Conservation (phyloP, 2,797 vertebrate genomes). For the Thalassophryne amazonica region DNA sequence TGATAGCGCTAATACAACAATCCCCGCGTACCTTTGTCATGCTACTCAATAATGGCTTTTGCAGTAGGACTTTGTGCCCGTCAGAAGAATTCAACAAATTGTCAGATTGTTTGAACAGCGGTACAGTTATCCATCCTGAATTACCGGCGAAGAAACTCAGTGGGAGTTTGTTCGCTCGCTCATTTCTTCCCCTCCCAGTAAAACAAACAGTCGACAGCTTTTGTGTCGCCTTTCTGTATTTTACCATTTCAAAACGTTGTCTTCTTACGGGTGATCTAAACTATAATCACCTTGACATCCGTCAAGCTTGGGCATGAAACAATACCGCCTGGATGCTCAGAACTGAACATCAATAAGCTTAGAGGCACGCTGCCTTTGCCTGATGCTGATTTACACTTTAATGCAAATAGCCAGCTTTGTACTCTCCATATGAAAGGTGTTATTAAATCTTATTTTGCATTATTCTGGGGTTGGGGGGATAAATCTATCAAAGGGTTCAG, state of each 20-base stretch:
- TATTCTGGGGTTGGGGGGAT: conserved; percentile 78
- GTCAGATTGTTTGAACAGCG: conserved; percentile 67
- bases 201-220: conserved; percentile 79
- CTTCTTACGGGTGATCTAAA: conserved; percentile 75
- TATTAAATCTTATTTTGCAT: conserved; percentile 84
- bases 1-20: conserved; percentile 12
- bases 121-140: conserved; percentile 60
- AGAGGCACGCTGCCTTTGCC: conserved; percentile 69
- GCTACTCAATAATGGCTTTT: conserved; percentile 40
- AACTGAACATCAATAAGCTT: conserved; percentile 80
- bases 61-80: conserved; percentile 36
- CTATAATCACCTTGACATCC: conserved; percentile 82
- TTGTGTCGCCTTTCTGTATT: conserved; percentile 76
- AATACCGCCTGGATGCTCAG: conserved; percentile 74
- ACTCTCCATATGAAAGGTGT: conserved; percentile 79
- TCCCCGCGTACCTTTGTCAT: conserved; percentile 15
- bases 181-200: conserved; percentile 59
- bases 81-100: conserved; percentile 54
- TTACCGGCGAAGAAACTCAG: conserved; percentile 52
- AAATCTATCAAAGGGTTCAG: conserved; percentile 82
- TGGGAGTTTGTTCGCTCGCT: conserved; percentile 53
- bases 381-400: conserved; percentile 77
- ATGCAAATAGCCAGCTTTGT: conserved; percentile 82
- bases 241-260: conserved; percentile 75
- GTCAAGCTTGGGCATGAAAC: conserved; percentile 79